Base-by-base conservation (phyloP, 2,888 invertebrate genomes). In the Netelia inedita region DNA sequence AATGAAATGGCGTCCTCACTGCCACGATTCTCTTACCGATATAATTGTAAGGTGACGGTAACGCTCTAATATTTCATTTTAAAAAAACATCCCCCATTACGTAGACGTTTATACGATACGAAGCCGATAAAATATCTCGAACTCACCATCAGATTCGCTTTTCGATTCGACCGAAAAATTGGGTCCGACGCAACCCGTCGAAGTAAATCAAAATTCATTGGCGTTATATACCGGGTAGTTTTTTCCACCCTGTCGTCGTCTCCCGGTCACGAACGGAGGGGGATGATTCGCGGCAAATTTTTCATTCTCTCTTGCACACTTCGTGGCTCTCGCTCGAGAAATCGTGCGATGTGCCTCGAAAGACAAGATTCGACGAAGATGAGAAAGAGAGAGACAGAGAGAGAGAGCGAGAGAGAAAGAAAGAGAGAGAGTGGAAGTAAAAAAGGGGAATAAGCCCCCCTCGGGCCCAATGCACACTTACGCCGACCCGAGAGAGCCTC, bases 401-500 rank as follows among this genome's bases (percentile, higher is more conserved):
- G 41, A 14, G 35, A 14, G 11, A 16, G n/a, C n/a, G 21, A 19
- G 57, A 57, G n/a, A 11, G 53, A 11, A 6, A 28, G 28, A 28
- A 6, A 28, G 28, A 28, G 28, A 28, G 28, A 28, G 28, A 28
- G 28, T 28, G 6, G 28, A 28, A 28, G 28, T 28, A 21, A 28
- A 55, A 61, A 65, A 69, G 79, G 71, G 71, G 79, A 63, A 66
- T 69, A 50, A 35, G 35, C 6, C 50, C 28, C 28, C 28, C 0
- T 5, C 5, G 28, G 65, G 59, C 43, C 43, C 73, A 59, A 16
- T 59, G 72, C 72, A 63, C 73, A 65, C 71, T 83, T 72, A 69
- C 35, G 43, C 75, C 65, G 65, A 59, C 79, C 50, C 75, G 63
- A 79, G 74, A 61, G 61, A 43, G 19, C 43, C 59, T 43, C 68